These are phyloP conservation scores for Theocolax elegans DNA, from an alignment of 1,140 invertebrate genomes.

Conservation along the genomic window DNA sequence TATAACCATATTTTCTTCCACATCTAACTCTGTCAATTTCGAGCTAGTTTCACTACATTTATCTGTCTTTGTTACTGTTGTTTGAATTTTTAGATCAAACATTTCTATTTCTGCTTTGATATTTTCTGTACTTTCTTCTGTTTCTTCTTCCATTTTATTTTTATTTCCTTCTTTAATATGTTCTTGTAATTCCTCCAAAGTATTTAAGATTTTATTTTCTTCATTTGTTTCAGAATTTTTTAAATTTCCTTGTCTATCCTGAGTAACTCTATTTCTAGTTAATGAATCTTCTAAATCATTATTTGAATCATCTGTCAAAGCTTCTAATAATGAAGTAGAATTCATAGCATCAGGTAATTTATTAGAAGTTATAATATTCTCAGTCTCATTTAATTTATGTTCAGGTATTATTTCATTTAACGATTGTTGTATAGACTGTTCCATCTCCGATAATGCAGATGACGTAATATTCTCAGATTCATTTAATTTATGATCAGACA, in stretches of 20 bases:
- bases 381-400: constrained; percentile 41
- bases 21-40: too few relatives aligned
- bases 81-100: too few relatives aligned
- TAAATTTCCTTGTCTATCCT: background rate
- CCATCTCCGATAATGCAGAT: constrained; percentile 42
- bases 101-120: too few relatives aligned
- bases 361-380: constrained; percentile 1
- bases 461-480: constrained; percentile 17
- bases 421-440: constrained; percentile 50
- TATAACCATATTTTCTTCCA: too few relatives aligned
- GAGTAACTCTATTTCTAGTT: background rate
- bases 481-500: constrained; percentile 47
- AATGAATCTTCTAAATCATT: constrained; percentile 3
- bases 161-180: too few relatives aligned
- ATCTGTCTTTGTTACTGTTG: too few relatives aligned
- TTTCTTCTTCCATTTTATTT: background rate
- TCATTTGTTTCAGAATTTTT: background rate
- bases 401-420: constrained; percentile 54
- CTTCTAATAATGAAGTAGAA: constrained; percentile 22
- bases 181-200: too few relatives aligned
- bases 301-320: constrained; percentile 33
- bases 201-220: too few relatives aligned
- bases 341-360: constrained; percentile 12
- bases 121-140: background rate
- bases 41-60: too few relatives aligned